Conservation (phyloP, 1,140 invertebrate genomes). For the Neoseiulus cucumeris region DNA sequence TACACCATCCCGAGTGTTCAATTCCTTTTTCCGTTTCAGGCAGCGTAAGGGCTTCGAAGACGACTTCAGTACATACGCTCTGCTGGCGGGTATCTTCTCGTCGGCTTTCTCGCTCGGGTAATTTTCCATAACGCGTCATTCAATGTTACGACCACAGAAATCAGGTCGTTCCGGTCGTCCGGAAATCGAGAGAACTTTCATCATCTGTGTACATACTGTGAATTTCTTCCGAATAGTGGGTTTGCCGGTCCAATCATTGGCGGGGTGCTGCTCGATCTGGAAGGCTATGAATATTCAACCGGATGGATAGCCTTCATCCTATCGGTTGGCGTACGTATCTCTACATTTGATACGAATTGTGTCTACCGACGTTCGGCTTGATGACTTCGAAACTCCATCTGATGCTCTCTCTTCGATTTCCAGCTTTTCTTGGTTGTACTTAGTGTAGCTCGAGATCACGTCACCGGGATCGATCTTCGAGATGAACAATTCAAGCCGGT, state of each 20-base stretch:
- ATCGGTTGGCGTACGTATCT: neutral
- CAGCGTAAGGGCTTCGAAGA: neutral
- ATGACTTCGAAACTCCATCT: no score
- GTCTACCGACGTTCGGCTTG: no score
- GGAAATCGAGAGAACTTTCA: neutral
- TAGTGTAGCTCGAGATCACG: neutral
- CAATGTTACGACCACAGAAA: neutral
- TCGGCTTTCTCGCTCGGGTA: slow-evolving; percentile 6
- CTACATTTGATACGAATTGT: no score
- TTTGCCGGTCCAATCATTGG: neutral
- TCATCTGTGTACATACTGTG: no score
- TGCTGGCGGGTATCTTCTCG: neutral
- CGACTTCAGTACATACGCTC: neutral
- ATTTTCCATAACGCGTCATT: neutral
- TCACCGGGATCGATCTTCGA: neutral
- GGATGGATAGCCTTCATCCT: slow-evolving; percentile 4
- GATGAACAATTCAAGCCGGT: neutral
- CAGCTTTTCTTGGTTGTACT: neutral
- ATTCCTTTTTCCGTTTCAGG: neutral
- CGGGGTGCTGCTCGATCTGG: neutral
- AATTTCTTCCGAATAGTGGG: neutral
- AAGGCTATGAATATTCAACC: neutral
- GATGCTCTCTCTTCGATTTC: neutral
- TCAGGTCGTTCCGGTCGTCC: neutral
- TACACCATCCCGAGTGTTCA: no score